Base-by-base conservation (phyloP, 2,113 vertebrate species). In the Rhynchomys soricoides region DNA sequence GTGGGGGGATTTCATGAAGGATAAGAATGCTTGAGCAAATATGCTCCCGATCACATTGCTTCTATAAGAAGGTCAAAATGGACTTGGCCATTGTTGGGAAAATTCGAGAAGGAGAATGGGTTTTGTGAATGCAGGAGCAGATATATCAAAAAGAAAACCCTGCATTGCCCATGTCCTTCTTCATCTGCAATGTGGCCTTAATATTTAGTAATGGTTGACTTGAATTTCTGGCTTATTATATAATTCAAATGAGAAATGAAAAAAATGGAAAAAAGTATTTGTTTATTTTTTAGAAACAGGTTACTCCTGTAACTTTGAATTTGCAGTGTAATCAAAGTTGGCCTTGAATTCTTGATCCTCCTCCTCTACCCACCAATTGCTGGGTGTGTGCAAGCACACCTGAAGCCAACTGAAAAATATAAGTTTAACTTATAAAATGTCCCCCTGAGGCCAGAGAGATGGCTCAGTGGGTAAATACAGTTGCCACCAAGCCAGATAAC, bases 211-310 rank as follows among this genome's bases (percentile, higher is more conserved):
- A 24, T 55, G 74, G 31, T 52, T 62, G 12, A 71, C 78, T 31
- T 71, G 29, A 94, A 86, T 96, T 91, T 86, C n/a, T 3, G 4
- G 21, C 64, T 77, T 37, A 77, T 89, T 88, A 81, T 50, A 91
- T 17, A 96, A 87, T 94, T 96, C 78, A 83, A 83, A 90, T 92
- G 66, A 78, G 78, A 94, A 94, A 95, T 62, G 43, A 37, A 91
- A 66, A 70, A 95, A 90, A 59, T 79, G n/a, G 22, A 81, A 82
- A 91, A 52, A 11, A 43, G 26, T 59, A n/a, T 87, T 13, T n/a
- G 3, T 82, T 85, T 64, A 24, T 31, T 86, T 86, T 50, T 86
- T 86, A 50, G 34, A 70, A 68, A 70, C 12, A 52, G 21, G 31
- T 50, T 62, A n/a, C 11, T n/a, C 34, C 7, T 86, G 17, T 22